phyloP scores from a whole-genome alignment of 2,113 vertebrate species.

The Micronycteris hirsuta region DNA sequence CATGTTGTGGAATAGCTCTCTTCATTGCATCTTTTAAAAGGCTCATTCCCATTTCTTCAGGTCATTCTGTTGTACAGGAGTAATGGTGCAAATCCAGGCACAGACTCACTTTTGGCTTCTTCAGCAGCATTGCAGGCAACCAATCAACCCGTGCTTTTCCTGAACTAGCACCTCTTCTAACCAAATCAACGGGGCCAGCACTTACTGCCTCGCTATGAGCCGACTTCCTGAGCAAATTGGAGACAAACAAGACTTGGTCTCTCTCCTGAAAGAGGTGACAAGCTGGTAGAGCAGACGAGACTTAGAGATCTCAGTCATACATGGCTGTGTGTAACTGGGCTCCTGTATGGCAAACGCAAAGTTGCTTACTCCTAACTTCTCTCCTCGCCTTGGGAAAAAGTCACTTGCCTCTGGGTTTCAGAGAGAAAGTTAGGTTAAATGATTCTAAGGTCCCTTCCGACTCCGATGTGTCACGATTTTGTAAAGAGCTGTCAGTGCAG shows the following conservation, averaged over 20 bases:
- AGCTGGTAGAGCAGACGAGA: background rate
- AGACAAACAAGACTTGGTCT: background rate
- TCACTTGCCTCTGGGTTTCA: background rate
- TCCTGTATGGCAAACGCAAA: background rate
- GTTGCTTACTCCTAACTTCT: background rate
- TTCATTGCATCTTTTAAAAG: slow-evolving; percentile 5
- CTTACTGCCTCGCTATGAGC: background rate
- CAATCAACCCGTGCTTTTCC: background rate
- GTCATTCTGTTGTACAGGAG: background rate
- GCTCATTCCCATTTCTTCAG: background rate
- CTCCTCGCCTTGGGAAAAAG: background rate
- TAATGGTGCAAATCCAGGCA: background rate
- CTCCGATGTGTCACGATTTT: slow-evolving; percentile 13
- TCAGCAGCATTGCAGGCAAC: background rate
- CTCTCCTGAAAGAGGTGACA: background rate
- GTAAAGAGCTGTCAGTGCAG: background rate
- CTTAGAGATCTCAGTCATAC: background rate
- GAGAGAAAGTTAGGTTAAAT: background rate
- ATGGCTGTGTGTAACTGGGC: background rate
- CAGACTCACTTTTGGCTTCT: background rate
- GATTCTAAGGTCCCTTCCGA: background rate
- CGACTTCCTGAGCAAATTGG: background rate
- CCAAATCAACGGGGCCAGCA: background rate
- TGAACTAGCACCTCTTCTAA: background rate
- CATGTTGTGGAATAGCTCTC: background rate